Conservation (phyloP, 2,113 vertebrate species). For the Zosterops japonicus region DNA sequence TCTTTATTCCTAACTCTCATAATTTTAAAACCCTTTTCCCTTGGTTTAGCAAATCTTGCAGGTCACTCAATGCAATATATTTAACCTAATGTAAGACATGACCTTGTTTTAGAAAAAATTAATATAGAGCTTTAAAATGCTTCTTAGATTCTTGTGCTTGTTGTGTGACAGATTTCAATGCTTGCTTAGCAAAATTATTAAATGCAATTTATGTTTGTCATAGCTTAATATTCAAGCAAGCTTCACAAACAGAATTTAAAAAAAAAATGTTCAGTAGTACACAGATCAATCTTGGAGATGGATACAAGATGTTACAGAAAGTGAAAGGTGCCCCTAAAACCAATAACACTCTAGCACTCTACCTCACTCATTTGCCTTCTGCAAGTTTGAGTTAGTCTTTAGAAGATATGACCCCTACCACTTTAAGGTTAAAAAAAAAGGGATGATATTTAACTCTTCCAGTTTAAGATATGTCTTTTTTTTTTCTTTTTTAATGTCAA, state of each 20-base stretch:
- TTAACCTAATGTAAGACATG: not conserved
- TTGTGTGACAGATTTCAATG: not conserved
- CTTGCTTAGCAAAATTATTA: not conserved
- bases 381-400: not conserved
- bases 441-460: not conserved
- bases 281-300: not conserved
- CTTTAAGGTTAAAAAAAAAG: not conserved
- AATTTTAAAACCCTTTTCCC: not conserved
- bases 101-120: not conserved
- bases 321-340: not conserved
- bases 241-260: not conserved
- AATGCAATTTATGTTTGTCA: not conserved
- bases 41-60: not conserved
- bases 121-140: not conserved
- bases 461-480: not conserved
- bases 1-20: not conserved
- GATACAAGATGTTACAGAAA: not conserved
- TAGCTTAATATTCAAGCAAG: not conserved
- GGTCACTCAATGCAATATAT: not conserved
- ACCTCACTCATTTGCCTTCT: not conserved
- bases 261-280: not conserved
- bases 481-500: not conserved
- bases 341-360: not conserved
- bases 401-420: not conserved
- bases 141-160: not conserved